A percentile compares a stretch with the other conserved stretches of the same genome.
These are phyloP conservation scores for Charaxes varanes DNA, from an alignment of 1,140 invertebrate genomes.

Conservation along the genomic window DNA sequence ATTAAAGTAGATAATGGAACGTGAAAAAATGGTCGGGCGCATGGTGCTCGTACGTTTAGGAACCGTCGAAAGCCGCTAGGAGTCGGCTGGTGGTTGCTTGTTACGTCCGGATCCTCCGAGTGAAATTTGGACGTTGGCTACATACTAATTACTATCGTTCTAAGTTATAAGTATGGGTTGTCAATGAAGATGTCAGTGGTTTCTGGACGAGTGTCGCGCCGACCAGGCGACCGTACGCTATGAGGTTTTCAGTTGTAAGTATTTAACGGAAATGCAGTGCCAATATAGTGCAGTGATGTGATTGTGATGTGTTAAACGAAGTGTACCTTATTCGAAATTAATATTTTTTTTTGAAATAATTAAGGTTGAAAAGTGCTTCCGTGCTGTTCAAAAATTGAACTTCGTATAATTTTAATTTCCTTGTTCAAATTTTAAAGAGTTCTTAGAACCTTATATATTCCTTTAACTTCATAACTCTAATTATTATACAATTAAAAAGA, in stretches of 20 bases:
- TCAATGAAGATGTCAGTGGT: constrained; percentile 31
- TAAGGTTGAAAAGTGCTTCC: too few species aligned
- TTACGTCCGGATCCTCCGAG: constrained; percentile 49
- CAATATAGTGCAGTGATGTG: constrained; percentile 27
- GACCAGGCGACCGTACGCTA: constrained; percentile 43
- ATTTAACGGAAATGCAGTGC: constrained; percentile 26
- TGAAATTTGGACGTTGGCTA: constrained; percentile 52
- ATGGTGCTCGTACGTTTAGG: constrained; percentile 36
- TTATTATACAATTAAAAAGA: too few species aligned
- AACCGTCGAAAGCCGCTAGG: constrained; percentile 48
- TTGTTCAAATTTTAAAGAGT: too few species aligned
- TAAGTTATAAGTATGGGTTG: constrained; percentile 68
- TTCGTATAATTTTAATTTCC: too few species aligned
- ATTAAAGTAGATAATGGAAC: constrained; percentile 23
- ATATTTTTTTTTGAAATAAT: too few species aligned
- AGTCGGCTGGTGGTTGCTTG: constrained; percentile 12
- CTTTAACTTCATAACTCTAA: too few species aligned
- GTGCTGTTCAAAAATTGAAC: too few species aligned
- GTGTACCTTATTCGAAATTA: too few species aligned
- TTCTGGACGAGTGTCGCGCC: constrained; percentile 34
- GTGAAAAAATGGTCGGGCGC: constrained; percentile 1
- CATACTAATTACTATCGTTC: constrained; percentile 52
- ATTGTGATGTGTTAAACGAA: constrained; percentile 8
- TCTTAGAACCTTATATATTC: too few species aligned
- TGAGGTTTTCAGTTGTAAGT: constrained; percentile 53